Evolutionary conservation across 2,113 vertebrate species (phyloP), one percentile per base, ranked within the genome.

Genomic region (Protobothrops flavoviridis): DNA sequence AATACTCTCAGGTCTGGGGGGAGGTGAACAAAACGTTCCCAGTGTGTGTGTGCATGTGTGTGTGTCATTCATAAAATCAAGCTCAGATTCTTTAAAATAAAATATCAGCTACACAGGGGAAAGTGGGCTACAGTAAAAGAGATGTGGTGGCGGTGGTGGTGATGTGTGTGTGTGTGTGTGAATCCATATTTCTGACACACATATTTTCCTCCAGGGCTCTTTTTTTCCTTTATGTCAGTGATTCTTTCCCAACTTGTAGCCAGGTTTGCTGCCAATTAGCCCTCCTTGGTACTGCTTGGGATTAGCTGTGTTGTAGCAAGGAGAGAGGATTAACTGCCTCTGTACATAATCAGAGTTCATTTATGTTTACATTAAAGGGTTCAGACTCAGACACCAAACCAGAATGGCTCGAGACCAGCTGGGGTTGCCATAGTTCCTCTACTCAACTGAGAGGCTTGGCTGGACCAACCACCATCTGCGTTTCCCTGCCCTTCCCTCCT

Each of bases 281-380:
- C 45, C 43, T 69, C 29, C 9, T 52, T 48, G 45, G 59, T 69
- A 64, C 48, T 1, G 29, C 90, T 5, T 39, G 29, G 61, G 90
- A 90, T 74, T 53, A 74, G 90, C 89, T 90, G 89, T 69, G 59
- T 50, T 9, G 45, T 69, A 50, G 45, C 59, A 20, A 69, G 59
- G 43, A 17, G 15, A 69, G 59, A n/a, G 45, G 89, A 90, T 90
- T 69, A 90, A 29, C 59, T 21, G 89, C 57, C 59, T 90, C 26
- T 90, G 57, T 90, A 90, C 89, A 90, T 26, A 90, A 90, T 90
- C 89, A 69, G 48, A 90, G 89, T 69, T 59, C 89, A n/a, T 69
- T 52, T 69, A 12, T 21, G 6, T 61, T 90, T 69, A 45, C 26
- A 21, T 43, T 20, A 69, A 69, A 90, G 59, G 26, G 26, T 15